These are phyloP conservation scores for Tipula unca DNA, from an alignment of 2,888 invertebrate genomes.

Conservation along the genomic window DNA sequence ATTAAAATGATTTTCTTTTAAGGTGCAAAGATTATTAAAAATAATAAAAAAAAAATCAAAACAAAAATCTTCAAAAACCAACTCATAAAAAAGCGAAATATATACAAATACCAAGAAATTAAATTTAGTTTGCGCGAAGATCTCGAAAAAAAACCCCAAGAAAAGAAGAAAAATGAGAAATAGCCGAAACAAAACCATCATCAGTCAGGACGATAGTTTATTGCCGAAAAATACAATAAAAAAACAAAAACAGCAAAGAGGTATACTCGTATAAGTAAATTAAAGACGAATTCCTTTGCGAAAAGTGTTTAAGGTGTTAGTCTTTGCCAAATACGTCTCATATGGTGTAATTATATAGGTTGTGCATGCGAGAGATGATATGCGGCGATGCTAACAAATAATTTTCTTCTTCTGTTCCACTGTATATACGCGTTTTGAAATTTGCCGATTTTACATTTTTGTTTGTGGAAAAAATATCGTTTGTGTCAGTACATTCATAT, in stretches of 20 bases:
- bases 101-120: background rate
- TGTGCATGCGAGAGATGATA: background rate
- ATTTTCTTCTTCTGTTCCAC: background rate
- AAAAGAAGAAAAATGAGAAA: background rate
- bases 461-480: background rate
- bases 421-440: background rate
- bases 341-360: background rate
- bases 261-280: no score
- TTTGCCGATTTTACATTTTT: background rate
- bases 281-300: background rate
- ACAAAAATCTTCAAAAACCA: background rate
- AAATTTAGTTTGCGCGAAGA: background rate
- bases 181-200: background rate
- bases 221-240: background rate
- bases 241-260: background rate
- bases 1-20: background rate
- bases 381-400: background rate
- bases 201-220: background rate
- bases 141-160: background rate
- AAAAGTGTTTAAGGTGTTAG: constrained; percentile 17
- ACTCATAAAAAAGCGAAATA: background rate
- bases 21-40: background rate
- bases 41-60: no score
- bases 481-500: no score
- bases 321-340: constrained; percentile 2